Evolutionary conservation across 2,888 invertebrate species (phyloP).

Genomic region (Sphaeridia pumilis): DNA sequence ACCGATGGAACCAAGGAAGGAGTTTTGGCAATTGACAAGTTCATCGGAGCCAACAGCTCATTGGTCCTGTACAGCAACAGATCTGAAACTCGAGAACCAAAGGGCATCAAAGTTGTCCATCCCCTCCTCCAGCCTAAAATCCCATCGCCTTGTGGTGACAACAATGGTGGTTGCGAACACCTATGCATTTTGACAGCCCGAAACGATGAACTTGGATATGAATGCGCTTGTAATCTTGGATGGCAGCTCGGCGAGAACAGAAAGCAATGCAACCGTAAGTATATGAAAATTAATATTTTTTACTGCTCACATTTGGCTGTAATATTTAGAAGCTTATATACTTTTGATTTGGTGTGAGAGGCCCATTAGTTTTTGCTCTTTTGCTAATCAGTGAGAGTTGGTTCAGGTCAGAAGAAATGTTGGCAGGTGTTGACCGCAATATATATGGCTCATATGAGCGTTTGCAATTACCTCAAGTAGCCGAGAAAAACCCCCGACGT

Average conservation of each 20-base stretch:
- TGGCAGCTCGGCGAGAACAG: slow-evolving; percentile 62
- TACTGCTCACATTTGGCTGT: too few relatives aligned
- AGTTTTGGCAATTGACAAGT: slow-evolving; percentile 75
- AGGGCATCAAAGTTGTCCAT: slow-evolving; percentile 71
- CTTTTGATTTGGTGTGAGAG: not conserved
- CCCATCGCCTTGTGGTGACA: slow-evolving; percentile 62
- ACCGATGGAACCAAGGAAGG: slow-evolving; percentile 83
- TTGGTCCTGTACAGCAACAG: slow-evolving; percentile 67
- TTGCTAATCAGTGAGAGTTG: slow-evolving; percentile 1
- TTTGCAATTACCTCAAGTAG: too few relatives aligned
- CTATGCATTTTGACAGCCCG: slow-evolving; percentile 73
- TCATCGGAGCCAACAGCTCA: slow-evolving; percentile 63
- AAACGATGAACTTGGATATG: slow-evolving; percentile 58
- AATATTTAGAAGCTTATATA: too few relatives aligned
- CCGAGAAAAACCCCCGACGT: too few relatives aligned
- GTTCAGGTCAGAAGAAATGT: not conserved
- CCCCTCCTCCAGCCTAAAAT: slow-evolving; percentile 60
- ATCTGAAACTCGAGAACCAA: slow-evolving; percentile 63
- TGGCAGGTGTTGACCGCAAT: too few relatives aligned
- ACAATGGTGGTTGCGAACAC: slow-evolving; percentile 82
- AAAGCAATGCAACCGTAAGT: slow-evolving; percentile 58
- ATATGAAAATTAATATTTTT: too few relatives aligned
- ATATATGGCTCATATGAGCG: too few relatives aligned
- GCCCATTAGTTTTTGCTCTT: not conserved
- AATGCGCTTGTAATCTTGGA: slow-evolving; percentile 86